A percentile compares a stretch with the other conserved stretches of the same genome.
phyloP scores from a whole-genome alignment of 2,113 vertebrate species.

The human (Homo sapiens) region DNA sequence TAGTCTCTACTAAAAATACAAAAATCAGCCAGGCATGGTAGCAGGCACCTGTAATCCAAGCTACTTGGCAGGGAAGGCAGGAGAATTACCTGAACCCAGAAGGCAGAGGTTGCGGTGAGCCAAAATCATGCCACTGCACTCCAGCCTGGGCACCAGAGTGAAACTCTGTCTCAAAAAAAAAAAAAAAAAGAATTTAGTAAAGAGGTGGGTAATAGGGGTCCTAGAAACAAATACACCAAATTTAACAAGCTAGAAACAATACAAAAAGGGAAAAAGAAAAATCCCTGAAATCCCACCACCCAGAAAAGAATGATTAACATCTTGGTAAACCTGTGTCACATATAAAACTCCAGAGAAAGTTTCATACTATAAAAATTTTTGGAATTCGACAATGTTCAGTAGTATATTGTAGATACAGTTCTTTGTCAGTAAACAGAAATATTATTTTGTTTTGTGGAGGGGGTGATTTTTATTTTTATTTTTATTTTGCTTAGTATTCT shows the following conservation, averaged over 20 bases:
- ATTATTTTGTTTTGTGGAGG: background rate
- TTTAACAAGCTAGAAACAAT: background rate
- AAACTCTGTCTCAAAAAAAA: background rate
- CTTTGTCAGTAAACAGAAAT: background rate
- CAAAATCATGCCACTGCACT: background rate
- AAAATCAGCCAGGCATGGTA: background rate
- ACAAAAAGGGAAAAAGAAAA: background rate
- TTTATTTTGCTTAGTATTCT: constrained; percentile 13
- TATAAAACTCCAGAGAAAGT: background rate
- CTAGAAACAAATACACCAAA: constrained; percentile 6
- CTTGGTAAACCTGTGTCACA: background rate
- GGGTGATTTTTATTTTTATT: background rate
- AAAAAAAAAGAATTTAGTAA: background rate
- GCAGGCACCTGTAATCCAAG: background rate
- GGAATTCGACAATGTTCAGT: background rate
- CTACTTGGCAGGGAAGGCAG: background rate
- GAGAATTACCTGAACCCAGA: background rate
- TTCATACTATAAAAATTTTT: background rate
- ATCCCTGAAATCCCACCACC: background rate
- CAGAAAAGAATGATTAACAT: background rate
- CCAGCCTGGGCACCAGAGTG: background rate
- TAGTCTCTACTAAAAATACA: background rate
- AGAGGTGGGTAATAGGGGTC: background rate
- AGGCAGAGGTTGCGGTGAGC: background rate
- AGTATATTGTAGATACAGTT: background rate